Percentiles rank a stretch among this genome's conserved stretches.
These are phyloP conservation scores for Camponotus fellah DNA, from an alignment of 2,888 invertebrate genomes.

Conservation along the genomic window DNA sequence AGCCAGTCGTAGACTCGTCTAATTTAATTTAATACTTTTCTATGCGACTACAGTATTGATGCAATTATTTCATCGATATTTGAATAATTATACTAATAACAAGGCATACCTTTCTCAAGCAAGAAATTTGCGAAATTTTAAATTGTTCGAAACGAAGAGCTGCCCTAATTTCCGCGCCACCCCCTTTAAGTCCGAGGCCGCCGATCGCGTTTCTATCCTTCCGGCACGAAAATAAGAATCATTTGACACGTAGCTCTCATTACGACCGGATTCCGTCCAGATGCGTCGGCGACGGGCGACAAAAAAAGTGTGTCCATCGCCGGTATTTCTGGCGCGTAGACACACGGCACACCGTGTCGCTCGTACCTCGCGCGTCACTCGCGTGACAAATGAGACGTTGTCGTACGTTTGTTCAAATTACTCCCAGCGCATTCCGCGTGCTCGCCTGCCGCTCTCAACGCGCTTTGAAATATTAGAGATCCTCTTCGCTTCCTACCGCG, in stretches of 20 bases:
- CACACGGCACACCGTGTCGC: slow-evolving; percentile 69
- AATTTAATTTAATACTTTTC: background rate
- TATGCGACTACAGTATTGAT: background rate
- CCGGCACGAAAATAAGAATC: slow-evolving; percentile 62
- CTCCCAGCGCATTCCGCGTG: slow-evolving; percentile 80
- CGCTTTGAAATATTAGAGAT: slow-evolving; percentile 84
- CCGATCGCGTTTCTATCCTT: slow-evolving; percentile 9
- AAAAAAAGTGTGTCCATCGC: slow-evolving; percentile 75
- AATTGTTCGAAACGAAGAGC: slow-evolving; percentile 16
- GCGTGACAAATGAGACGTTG: slow-evolving; percentile 85
- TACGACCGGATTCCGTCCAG: slow-evolving; percentile 72
- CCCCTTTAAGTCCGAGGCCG: slow-evolving; percentile 1
- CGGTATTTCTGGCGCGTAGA: slow-evolving; percentile 75
- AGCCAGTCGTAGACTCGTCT: background rate
- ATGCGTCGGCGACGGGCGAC: slow-evolving; percentile 51
- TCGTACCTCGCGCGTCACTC: slow-evolving; percentile 75
- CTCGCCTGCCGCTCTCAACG: slow-evolving; percentile 69
- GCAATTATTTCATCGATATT: background rate
- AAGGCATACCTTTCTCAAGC: background rate
- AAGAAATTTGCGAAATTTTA: slow-evolving; percentile 45
- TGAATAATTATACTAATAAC: background rate
- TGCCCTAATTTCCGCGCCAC: background rate
- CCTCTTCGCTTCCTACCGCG: slow-evolving; percentile 68
- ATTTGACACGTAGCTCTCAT: slow-evolving; percentile 70
- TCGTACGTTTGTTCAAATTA: slow-evolving; percentile 85